phyloP scores from a whole-genome alignment of 1,140 invertebrate species.

The Lasioglossum albipes region DNA sequence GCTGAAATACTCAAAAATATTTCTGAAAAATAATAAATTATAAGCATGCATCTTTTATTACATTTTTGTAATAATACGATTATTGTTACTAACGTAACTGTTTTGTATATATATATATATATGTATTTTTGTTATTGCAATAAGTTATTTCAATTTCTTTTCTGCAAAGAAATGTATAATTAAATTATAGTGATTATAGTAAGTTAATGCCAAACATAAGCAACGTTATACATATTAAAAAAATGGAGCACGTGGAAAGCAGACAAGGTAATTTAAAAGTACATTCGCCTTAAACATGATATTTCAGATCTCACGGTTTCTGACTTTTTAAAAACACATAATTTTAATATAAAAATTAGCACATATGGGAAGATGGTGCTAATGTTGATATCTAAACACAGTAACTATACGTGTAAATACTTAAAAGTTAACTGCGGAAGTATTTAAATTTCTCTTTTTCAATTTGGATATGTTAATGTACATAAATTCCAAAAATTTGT shows the following conservation, averaged over 20 bases:
- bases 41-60: neutral
- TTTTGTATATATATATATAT: neutral
- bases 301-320: neutral
- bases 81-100: neutral
- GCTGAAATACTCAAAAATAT: constrained; percentile 2
- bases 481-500: constrained; percentile 10
- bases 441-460: constrained; percentile 29
- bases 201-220: neutral
- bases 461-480: constrained; percentile 9
- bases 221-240: neutral
- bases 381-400: constrained; percentile 8
- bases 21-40: constrained; percentile 1
- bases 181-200: neutral
- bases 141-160: constrained; percentile 7
- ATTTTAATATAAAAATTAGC: constrained; percentile 17
- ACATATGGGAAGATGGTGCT: neutral
- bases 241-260: neutral
- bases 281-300: neutral
- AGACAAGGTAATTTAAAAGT: neutral
- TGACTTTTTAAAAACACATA: neutral
- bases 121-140: neutral
- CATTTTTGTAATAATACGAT: neutral
- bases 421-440: constrained; percentile 1
- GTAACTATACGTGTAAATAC: constrained; percentile 4
- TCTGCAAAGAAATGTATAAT: neutral